A percentile compares a stretch with the other conserved stretches of the same genome.
Conservation (phyloP, 2,888 invertebrate genomes). For the Aphidius colemani region DNA sequence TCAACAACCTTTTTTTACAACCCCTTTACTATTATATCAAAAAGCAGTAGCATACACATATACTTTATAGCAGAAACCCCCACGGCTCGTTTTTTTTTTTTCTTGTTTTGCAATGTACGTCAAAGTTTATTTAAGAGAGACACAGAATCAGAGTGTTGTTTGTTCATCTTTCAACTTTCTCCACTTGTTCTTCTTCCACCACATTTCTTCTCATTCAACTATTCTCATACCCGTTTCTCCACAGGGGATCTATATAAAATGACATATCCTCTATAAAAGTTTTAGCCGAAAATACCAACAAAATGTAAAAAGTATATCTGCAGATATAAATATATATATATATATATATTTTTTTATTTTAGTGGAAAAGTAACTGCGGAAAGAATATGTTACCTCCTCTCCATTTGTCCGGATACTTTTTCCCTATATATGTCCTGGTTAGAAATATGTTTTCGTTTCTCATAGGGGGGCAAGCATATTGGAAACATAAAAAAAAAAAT, state of each 20-base stretch:
- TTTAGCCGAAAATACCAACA: slow-evolving; percentile 25
- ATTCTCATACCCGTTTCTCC: background rate
- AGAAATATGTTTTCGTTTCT: background rate
- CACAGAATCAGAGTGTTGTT: slow-evolving; percentile 30
- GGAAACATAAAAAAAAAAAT: no score
- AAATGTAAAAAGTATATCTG: background rate
- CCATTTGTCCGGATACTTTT: slow-evolving; percentile 30
- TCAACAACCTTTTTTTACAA: no score
- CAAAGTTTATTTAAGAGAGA: slow-evolving; percentile 32
- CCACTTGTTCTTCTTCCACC: no score
- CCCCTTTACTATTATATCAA: no score
- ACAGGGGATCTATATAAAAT: slow-evolving; percentile 15
- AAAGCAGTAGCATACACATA: no score
- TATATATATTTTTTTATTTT: no score
- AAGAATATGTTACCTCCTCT: slow-evolving; percentile 29
- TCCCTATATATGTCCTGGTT: slow-evolving; percentile 18
- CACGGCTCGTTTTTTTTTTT: slow-evolving; percentile 28
- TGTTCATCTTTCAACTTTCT: background rate
- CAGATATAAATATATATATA: no score
- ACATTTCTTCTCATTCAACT: no score
- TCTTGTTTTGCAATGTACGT: slow-evolving; percentile 26
- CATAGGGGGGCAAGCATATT: no score
- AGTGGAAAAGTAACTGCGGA: slow-evolving; percentile 26
- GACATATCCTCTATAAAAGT: slow-evolving; percentile 30
- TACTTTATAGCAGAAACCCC: background rate